Base-by-base conservation (phyloP, 2,797 vertebrate genomes). In the Calcarius lapponicus region DNA sequence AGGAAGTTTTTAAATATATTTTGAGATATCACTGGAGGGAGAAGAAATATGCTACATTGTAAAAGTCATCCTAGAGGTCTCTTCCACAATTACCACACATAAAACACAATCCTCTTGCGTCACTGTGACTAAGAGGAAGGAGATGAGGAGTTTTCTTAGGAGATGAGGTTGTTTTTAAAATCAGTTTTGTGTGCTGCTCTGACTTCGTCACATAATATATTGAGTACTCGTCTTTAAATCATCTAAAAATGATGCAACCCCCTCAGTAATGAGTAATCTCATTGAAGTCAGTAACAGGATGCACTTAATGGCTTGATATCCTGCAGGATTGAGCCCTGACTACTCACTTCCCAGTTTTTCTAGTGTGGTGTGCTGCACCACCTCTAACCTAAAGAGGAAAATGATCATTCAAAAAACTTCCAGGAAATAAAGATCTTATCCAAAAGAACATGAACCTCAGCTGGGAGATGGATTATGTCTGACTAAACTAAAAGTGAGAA, bases 321-420 rank as follows among this genome's bases (percentile, higher is more conserved):
- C 73, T 82, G 47, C 62, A 84, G 36, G 54, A 79, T 6, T 78
- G 40, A 86, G 11, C n/a, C 42, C 70, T 9, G n/a, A 81, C 40
- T 92, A 53, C 73, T 88, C 73, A 66, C 18, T 87, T 90, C 13
- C 24, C 1, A 0, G 2, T 72, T 86, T 71, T 81, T 60, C 66
- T 78, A 74, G 8, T 19, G 50, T 0, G 0, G 9, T 8, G 22
- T 50, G 20, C 47, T 65, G 31, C 1, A 7, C 50, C 18, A 36
- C 48, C 28, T 79, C 40, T 66, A 54, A 69, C 16, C 42, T 54
- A 16, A 40, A 61, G 26, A 61, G 34, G 43, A 72, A 92, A 79
- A 74, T 20, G 28, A 29, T 73, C 7, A 70, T 65, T 72, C 40
- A 71, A 61, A 86, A 34, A 80, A 54, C 6, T 72, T 81, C 48